Evolutionary conservation across 2,888 invertebrate genomes (phyloP).

Genomic region (Gandaritis pyraliata): DNA sequence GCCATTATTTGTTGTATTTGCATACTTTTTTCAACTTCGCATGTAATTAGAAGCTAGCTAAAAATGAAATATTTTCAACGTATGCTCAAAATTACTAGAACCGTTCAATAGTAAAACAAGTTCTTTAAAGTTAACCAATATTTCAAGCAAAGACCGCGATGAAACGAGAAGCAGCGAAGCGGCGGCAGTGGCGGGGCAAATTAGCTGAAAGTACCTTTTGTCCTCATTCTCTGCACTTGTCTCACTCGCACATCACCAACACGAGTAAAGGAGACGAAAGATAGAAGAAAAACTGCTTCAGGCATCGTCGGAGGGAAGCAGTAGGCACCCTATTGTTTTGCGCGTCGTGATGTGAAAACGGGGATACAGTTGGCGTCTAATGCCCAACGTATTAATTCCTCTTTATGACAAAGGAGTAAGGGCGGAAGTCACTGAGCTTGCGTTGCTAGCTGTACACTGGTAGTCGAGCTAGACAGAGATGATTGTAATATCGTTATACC

Average conservation of each 20-base stretch:
- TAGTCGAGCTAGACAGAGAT: conserved; percentile 37
- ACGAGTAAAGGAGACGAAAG: conserved; percentile 55
- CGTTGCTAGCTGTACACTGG: conserved; percentile 16
- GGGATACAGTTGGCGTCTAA: conserved; percentile 44
- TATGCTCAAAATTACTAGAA: neutral
- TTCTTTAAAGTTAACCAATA: conserved; percentile 58
- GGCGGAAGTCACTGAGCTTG: conserved; percentile 23
- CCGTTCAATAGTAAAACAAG: conserved; percentile 5
- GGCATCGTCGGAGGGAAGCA: conserved; percentile 76
- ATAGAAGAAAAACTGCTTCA: conserved; percentile 72
- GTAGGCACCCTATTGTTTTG: conserved; percentile 82
- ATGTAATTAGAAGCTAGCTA: too few species aligned
- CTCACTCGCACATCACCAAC: conserved; percentile 45
- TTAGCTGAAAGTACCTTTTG: conserved; percentile 80
- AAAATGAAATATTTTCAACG: too few species aligned
- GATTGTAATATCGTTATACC: conserved; percentile 35
- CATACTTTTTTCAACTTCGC: too few species aligned
- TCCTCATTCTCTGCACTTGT: conserved; percentile 55
- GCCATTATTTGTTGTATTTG: too few species aligned
- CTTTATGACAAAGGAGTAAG: conserved; percentile 34
- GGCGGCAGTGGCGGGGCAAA: conserved; percentile 73
- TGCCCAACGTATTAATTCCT: conserved; percentile 17
- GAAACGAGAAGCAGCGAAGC: conserved; percentile 62
- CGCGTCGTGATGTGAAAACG: conserved; percentile 71
- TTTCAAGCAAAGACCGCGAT: conserved; percentile 54